Conservation (phyloP, 2,888 invertebrate species). For the Acleris holmiana region DNA sequence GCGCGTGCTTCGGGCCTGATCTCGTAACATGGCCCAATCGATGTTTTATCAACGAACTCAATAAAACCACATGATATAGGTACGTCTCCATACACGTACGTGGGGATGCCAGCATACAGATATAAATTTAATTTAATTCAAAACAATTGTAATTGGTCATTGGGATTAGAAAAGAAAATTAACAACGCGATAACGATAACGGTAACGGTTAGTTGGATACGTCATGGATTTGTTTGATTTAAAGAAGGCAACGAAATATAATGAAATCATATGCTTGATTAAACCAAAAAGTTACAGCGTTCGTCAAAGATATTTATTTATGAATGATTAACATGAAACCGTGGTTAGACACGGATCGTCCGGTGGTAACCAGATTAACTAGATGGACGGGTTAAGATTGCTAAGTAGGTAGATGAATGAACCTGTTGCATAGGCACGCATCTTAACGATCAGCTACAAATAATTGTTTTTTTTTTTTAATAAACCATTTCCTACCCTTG, state of each 20-base stretch:
- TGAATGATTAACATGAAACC: constrained; percentile 61
- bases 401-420: constrained; percentile 59
- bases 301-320: constrained; percentile 54
- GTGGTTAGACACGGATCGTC: constrained; percentile 54
- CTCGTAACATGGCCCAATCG: constrained; percentile 65
- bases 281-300: constrained; percentile 47
- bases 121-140: constrained; percentile 14
- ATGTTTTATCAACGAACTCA: constrained; percentile 62
- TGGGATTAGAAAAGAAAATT: constrained; percentile 20
- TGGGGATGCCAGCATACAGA: constrained; percentile 20
- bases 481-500: constrained; percentile 4
- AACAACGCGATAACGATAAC: constrained; percentile 15
- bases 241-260: constrained; percentile 3
- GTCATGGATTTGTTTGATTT: too few species aligned
- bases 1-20: constrained; percentile 72
- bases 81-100: constrained; percentile 34
- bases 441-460: constrained; percentile 2
- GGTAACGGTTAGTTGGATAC: constrained; percentile 12
- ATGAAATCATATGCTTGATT: constrained; percentile 39
- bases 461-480: constrained; percentile 2
- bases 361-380: constrained; percentile 67
- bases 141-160: constrained; percentile 18
- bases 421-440: constrained; percentile 52
- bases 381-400: constrained; percentile 57
- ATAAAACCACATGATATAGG: constrained; percentile 49